A percentile compares a stretch with the other conserved stretches of the same genome.
Evolutionary conservation across 2,888 invertebrate species (phyloP).

Genomic region (Orthonevra nobilis): DNA sequence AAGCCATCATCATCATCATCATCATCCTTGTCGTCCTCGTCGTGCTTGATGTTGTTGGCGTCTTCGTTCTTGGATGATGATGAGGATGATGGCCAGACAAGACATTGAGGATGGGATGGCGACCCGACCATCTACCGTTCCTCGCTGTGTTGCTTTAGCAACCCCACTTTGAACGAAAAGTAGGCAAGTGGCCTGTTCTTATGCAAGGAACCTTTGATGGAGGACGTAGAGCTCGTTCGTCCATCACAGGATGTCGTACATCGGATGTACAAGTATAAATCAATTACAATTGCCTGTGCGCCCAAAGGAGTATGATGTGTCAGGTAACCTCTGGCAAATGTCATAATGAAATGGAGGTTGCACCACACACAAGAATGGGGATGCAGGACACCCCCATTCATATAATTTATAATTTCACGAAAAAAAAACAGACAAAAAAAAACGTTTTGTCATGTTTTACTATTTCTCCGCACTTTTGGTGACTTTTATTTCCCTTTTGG

Average conservation of each 20-base stretch:
- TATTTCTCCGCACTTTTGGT: conserved; percentile 64
- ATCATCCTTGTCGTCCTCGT: conserved; percentile 3
- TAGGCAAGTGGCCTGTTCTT: conserved; percentile 25
- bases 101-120: conserved; percentile 38
- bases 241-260: conserved; percentile 61
- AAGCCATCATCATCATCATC: conserved; percentile 10
- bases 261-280: conserved; percentile 56
- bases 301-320: conserved; percentile 41
- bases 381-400: not conserved
- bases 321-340: conserved; percentile 61
- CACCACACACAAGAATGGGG: too few relatives aligned
- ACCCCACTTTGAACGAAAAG: conserved; percentile 25
- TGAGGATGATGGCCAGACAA: conserved; percentile 64
- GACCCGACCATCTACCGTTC: too few relatives aligned
- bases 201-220: conserved; percentile 44
- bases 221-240: too few relatives aligned
- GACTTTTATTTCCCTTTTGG: conserved; percentile 62
- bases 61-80: conserved; percentile 64
- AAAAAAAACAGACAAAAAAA: conserved; percentile 1
- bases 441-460: conserved; percentile 51
- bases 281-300: conserved; percentile 55
- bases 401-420: conserved; percentile 59
- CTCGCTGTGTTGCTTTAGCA: conserved; percentile 31
- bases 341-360: conserved; percentile 45
- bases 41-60: conserved; percentile 17